Conservation (phyloP, 2,113 vertebrate species). For the Nesoenas mayeri region DNA sequence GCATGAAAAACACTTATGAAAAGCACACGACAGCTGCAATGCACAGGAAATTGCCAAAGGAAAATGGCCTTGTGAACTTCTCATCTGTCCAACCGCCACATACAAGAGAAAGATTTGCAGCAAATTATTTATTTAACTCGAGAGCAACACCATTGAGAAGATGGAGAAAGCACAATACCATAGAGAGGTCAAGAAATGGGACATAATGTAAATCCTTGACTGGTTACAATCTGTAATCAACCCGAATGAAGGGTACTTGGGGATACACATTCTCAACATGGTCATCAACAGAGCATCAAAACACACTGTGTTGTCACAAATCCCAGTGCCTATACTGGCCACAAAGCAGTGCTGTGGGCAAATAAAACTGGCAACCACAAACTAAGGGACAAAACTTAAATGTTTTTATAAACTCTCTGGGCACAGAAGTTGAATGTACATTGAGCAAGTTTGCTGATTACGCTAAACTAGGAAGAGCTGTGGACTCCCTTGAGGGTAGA, state of each 20-base stretch:
- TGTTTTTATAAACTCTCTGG: background rate
- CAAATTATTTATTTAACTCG: background rate
- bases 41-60: background rate
- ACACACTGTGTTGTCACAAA: background rate
- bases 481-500: background rate
- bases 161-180: background rate
- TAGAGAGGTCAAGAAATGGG: background rate
- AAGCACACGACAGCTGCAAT: background rate
- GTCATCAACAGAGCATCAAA: background rate
- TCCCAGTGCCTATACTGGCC: background rate
- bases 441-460: background rate
- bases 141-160: background rate
- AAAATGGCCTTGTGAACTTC: background rate
- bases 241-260: background rate
- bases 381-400: background rate
- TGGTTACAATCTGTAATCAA: background rate
- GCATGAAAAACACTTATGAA: background rate
- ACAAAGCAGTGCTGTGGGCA: background rate
- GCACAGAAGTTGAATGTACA: rapidly evolving
- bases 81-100: background rate
- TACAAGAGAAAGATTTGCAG: background rate
- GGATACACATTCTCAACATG: background rate
- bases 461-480: background rate
- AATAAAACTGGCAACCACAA: background rate
- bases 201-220: background rate